These are phyloP conservation scores for Solenodon paradoxus DNA, from an alignment of 2,113 vertebrate species.

Conservation along the genomic window DNA sequence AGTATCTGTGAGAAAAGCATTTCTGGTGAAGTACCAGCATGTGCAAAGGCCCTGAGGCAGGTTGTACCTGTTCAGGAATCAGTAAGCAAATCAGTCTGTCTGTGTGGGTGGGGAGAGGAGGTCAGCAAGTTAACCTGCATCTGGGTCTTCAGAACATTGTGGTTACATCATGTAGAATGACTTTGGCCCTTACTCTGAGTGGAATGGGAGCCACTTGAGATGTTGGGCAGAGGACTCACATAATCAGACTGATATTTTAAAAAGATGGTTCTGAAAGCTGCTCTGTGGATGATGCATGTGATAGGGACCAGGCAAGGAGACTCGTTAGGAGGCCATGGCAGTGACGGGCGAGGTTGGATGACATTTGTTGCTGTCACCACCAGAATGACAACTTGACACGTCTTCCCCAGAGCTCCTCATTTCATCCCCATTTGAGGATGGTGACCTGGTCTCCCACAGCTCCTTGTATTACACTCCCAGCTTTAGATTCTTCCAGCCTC, in stretches of 20 bases:
- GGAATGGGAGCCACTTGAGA: not conserved
- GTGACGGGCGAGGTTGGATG: not conserved
- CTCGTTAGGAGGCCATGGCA: not conserved
- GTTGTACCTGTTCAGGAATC: not conserved
- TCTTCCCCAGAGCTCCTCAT: not conserved
- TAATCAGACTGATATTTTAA: no score
- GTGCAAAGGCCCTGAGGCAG: not conserved
- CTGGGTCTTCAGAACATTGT: not conserved
- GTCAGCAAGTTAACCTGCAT: not conserved
- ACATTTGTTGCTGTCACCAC: no score
- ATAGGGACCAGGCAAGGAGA: not conserved
- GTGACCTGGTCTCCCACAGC: rapidly evolving
- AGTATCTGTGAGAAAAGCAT: not conserved
- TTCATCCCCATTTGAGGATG: not conserved
- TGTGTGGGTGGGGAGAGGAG: no score
- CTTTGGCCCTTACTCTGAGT: no score
- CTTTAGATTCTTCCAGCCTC: not conserved
- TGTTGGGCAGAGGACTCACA: no score
- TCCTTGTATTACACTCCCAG: no score
- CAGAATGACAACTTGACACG: no score
- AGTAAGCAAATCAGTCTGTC: not conserved
- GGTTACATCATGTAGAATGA: not conserved
- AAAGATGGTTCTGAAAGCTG: not conserved
- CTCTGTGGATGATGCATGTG: not conserved
- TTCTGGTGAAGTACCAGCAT: not conserved